Evolutionary conservation across 2,888 invertebrate genomes (phyloP), one percentile per base, ranked within the genome.

Genomic region (Drosophila demipolita): DNA sequence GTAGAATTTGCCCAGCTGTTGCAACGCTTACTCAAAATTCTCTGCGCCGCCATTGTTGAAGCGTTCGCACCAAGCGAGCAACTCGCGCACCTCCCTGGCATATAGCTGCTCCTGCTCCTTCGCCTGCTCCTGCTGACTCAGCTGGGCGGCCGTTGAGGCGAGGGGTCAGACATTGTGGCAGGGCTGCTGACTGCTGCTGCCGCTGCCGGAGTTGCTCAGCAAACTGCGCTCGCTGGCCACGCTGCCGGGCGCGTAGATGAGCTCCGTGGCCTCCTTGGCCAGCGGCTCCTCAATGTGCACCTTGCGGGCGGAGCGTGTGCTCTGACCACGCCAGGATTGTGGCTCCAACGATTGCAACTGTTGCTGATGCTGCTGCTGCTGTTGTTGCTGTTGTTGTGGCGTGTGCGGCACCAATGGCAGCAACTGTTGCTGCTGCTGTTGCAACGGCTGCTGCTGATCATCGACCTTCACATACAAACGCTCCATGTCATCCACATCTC

Each of bases 391-490:
- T n/a, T 57, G 58, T 17, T 57, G 58, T 17, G 45, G 59, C 12
- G 33, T 7, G 20, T 58, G 63, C 1, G 76, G 77, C 55, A 76
- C 77, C 29, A 78, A 42, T 0, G 78, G 75, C 49, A 75, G 52
- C 64, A 72, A 57, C 60, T 82, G 88, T 54, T 83, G 87, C 66
- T 85, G 90, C 55, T 85, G 90, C 50, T 83, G 89, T 54, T 82
- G 87, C 48, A 61, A 42, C 40, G 84, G 78, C 17, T 80, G 87
- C 62, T 86, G 88, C 32, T 84, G 82, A 73, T 93, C 93, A 50
- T 93, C 93, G 50, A 93, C 91, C 81, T 93, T 93, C 45, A 93
- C 91, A 75, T 93, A 93, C 60, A 93, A 82, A 63, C 93, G 91
- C 76, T 93, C 92, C 90, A 92, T 91, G 36, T 93, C 92, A 68